These are phyloP conservation scores for Hirudo medicinalis DNA, from an alignment of 1,140 invertebrate species.

Conservation along the genomic window DNA sequence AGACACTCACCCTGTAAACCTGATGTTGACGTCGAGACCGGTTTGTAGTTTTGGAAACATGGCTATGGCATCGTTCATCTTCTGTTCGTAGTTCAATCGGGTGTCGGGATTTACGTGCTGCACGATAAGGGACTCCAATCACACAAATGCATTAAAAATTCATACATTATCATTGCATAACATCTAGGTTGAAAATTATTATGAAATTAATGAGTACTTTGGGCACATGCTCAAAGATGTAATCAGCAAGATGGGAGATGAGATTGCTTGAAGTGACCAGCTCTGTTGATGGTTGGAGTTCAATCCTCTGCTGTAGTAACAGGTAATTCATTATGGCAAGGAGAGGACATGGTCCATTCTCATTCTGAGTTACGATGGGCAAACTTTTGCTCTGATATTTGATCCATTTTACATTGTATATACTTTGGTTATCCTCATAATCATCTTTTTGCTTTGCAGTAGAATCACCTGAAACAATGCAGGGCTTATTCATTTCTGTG, in stretches of 20 bases:
- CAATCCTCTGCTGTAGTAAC: slow-evolving; percentile 43
- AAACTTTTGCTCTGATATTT: slow-evolving; percentile 39
- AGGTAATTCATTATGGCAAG: slow-evolving; percentile 50
- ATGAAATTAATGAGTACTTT: slow-evolving; percentile 30
- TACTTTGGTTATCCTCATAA: slow-evolving; percentile 20
- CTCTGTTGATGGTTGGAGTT: slow-evolving; percentile 41
- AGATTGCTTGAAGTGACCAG: slow-evolving; percentile 46
- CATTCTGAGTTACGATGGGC: slow-evolving; percentile 50
- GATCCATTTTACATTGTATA: slow-evolving; percentile 47
- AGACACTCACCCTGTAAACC: slow-evolving; percentile 45
- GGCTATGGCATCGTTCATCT: slow-evolving; percentile 49
- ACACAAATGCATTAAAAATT: background rate
- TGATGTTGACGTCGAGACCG: slow-evolving; percentile 52
- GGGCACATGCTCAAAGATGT: slow-evolving; percentile 43
- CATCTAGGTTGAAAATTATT: background rate
- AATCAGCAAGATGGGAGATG: slow-evolving; percentile 46
- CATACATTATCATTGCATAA: too few species aligned
- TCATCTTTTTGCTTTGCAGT: slow-evolving; percentile 21
- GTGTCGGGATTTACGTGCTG: slow-evolving; percentile 37
- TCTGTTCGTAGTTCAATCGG: slow-evolving; percentile 49
- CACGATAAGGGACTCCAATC: background rate
- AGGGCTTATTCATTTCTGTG: too few species aligned
- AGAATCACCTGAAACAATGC: too few species aligned
- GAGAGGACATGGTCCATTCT: slow-evolving; percentile 52
- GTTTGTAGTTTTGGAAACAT: slow-evolving; percentile 49